phyloP scores from a whole-genome alignment of 2,113 vertebrate genomes.

The Dryoscopus gambensis region DNA sequence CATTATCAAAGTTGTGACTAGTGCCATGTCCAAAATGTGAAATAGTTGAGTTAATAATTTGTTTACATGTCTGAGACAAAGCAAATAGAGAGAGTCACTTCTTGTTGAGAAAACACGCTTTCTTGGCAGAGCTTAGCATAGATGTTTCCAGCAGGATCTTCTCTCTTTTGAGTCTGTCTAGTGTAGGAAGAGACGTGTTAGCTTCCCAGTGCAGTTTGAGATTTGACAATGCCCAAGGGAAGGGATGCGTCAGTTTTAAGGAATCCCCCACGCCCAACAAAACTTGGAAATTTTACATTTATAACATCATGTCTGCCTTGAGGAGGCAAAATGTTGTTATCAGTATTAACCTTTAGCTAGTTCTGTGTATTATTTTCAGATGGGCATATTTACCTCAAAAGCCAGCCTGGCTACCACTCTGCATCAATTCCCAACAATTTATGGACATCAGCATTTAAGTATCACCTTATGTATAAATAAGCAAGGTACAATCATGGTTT shows the following conservation, averaged over 20 bases:
- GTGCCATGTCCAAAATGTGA: background rate
- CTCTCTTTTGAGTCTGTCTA: slow-evolving; percentile 11
- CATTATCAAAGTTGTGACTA: background rate
- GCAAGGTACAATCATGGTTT: background rate
- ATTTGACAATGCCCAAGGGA: slow-evolving; percentile 52
- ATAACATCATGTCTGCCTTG: slow-evolving; percentile 55
- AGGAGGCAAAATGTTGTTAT: slow-evolving; percentile 42
- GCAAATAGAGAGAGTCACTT: background rate
- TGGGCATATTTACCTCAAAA: background rate
- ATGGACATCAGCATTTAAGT: background rate
- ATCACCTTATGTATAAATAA: background rate
- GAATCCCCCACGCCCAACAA: slow-evolving; percentile 58
- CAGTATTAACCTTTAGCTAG: slow-evolving; percentile 30
- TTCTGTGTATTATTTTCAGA: background rate
- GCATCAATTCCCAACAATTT: background rate
- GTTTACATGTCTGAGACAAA: slow-evolving; percentile 20
- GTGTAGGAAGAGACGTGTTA: slow-evolving; percentile 11
- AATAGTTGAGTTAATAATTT: background rate
- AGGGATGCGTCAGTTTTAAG: slow-evolving; percentile 43
- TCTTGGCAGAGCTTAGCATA: background rate
- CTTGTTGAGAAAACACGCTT: slow-evolving; percentile 23
- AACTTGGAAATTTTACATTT: slow-evolving; percentile 52
- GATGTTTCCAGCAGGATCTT: slow-evolving; percentile 50
- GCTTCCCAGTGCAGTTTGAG: slow-evolving; percentile 18
- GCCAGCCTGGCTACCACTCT: background rate